These are phyloP conservation scores for Phrynocephalus forsythii DNA, from an alignment of 2,797 vertebrate species.

Conservation along the genomic window DNA sequence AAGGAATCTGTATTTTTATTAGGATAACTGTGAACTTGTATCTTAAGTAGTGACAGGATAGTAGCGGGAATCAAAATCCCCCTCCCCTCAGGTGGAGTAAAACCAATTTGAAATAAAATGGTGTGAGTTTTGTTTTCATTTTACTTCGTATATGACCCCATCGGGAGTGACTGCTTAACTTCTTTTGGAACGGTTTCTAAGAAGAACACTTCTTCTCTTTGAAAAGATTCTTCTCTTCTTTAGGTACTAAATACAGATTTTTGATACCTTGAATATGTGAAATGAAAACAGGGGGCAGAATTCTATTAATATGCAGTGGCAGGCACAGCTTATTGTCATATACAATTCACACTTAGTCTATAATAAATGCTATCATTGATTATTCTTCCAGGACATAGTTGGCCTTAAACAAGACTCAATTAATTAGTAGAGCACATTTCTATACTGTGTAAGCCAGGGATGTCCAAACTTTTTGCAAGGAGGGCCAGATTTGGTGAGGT, in stretches of 20 bases:
- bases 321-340: not conserved
- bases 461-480: too few species aligned
- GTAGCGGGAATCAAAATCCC: too few species aligned
- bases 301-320: not conserved
- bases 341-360: not conserved
- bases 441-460: not conserved
- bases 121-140: not conserved
- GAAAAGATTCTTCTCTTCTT: not conserved
- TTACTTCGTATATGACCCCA: not conserved
- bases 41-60: not conserved
- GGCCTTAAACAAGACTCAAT: not conserved
- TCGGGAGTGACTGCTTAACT: not conserved
- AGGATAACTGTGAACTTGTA: not conserved
- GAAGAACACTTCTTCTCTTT: not conserved
- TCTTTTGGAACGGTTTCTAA: not conserved
- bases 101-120: not conserved
- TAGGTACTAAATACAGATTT: conserved; percentile 11
- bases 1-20: not conserved
- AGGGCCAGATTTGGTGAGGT: too few species aligned
- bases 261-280: not conserved
- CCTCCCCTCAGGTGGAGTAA: too few species aligned
- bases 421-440: not conserved
- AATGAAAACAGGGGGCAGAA: not conserved
- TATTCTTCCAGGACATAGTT: not conserved
- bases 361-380: conserved; percentile 2